Evolutionary conservation across 2,113 vertebrate genomes (phyloP).

Genomic region (Tupaia chinensis): DNA sequence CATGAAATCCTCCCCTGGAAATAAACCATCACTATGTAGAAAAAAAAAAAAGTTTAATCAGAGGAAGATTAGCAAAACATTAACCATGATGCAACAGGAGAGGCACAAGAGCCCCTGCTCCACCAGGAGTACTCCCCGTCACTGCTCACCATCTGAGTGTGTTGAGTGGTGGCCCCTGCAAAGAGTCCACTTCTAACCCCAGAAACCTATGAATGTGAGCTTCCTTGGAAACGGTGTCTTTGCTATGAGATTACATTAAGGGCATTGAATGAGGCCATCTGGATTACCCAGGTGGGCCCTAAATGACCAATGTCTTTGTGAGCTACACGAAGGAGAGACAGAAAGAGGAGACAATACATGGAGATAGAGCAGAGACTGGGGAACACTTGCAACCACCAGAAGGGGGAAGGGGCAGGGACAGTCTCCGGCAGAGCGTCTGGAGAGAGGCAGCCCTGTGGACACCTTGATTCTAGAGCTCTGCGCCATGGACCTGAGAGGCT

Average conservation of each 20-base stretch:
- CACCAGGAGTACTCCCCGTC: not conserved
- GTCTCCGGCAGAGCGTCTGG: not conserved
- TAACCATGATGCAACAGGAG: not conserved
- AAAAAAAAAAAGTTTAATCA: not conserved
- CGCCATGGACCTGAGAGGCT: not conserved
- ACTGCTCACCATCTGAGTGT: rapidly evolving
- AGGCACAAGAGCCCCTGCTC: no score
- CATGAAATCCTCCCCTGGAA: not conserved
- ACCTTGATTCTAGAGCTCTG: not conserved
- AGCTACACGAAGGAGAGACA: not conserved
- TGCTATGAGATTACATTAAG: not conserved
- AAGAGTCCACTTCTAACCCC: not conserved
- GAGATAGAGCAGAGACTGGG: not conserved
- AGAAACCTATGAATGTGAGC: no score
- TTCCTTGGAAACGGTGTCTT: not conserved
- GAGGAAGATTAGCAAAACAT: not conserved
- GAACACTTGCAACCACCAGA: not conserved
- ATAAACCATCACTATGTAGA: rapidly evolving
- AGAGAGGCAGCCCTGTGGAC: not conserved
- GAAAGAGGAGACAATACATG: rapidly evolving
- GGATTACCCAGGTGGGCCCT: not conserved
- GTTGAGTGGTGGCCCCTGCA: not conserved
- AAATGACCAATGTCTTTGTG: not conserved
- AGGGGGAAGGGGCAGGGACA: not conserved
- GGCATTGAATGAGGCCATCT: not conserved